Base-by-base conservation (phyloP, 2,888 invertebrate species). In the Eristalinus sepulchralis region DNA sequence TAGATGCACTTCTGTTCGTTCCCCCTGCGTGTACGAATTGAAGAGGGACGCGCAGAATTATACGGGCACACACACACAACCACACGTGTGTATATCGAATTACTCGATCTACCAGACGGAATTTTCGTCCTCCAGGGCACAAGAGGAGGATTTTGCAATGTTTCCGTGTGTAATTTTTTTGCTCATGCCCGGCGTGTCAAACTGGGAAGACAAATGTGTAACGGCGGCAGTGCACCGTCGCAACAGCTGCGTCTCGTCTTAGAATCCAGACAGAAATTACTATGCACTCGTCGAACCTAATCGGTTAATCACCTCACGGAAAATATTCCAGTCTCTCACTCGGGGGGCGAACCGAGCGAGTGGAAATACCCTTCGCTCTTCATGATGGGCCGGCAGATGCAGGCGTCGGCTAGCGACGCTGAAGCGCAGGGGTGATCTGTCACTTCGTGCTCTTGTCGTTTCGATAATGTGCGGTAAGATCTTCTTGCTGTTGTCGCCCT, bases 251-350 rank as follows among this genome's bases (percentile, higher is more conserved):
- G 27, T 57, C 27, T 27, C 24, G 8, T 66, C 33, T 47, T 53
- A 62, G 68, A 68, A 77, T 68, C 62, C 68, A 77, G 77, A 77
- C 68, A 60, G 62, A 68, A 68, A 53, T 62, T 62, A 36, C 53
- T 68, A 62, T 68, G 77, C 53, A 62, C 67, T 53, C 34, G 53
- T 67, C 31, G 59, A 67, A 60, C 67, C 47, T 77, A 77, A 68
- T 77, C 77, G 77, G 77, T 77, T 77, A 77, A 68, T 68, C 67
- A 77, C 67, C 77, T 77, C 76, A 27, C 33, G 66, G 24, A 57
- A 60, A 67, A 22, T 59, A 8, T 47, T 67, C 60, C 67, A 36
- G 20, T 66, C 57, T 55, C 33, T 22, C 55, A 5, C 11, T 55
- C 55, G 55, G 22, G 55, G 20, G 55, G 20, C 22, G 10, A 22